Evolutionary conservation across 2,797 vertebrate species (phyloP), one percentile per base, ranked within the genome.

Genomic region (Anableps anableps): DNA sequence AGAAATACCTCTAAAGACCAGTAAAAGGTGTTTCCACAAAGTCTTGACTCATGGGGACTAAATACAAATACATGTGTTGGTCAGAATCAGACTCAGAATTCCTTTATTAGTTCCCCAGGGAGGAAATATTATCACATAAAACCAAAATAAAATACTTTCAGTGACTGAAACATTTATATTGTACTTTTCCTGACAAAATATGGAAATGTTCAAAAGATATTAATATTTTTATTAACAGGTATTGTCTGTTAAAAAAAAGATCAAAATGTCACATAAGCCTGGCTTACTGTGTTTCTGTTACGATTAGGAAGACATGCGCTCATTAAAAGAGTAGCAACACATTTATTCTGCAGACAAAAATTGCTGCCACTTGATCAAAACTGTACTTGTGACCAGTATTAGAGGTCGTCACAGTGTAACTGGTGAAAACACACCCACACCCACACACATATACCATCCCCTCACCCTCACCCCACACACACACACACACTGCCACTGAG

Each of bases 281-380:
- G 21, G 36, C 64, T 41, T 38, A 38, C 53, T 72, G 31, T 17
- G 53, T 74, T 74, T 73, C 43, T 64, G 70, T 51, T 45, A 34
- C 19, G 31, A 45, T 36, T 19, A 51, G 23, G n/a, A n/a, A 23
- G 34, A 58, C 58, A 53, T 11, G 23, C 14, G 34, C 41, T 9
- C 29, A 41, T n/a, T 64, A 47, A 50, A 70, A n/a, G 9, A 38
- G 21, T 80, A 50, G 51, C 13, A 74, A 66, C 43, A 58, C 36
- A 70, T 68, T 68, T 31, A 31, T 53, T 53, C 17, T 17, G 38
- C 62, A 48, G 64, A 48, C n/a, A 60, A 51, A 58, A 75, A 58
- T 41, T 58, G 36, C 48, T 41, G 21, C 60, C 13, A 26, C 41
- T 47, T 53, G 71, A 79, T 79, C 58, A 74, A 68, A 75, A 80